Evolutionary conservation across 1,140 invertebrate genomes (phyloP), one percentile per base, ranked within the genome.

Genomic region (Chironomus striatipennis): DNA sequence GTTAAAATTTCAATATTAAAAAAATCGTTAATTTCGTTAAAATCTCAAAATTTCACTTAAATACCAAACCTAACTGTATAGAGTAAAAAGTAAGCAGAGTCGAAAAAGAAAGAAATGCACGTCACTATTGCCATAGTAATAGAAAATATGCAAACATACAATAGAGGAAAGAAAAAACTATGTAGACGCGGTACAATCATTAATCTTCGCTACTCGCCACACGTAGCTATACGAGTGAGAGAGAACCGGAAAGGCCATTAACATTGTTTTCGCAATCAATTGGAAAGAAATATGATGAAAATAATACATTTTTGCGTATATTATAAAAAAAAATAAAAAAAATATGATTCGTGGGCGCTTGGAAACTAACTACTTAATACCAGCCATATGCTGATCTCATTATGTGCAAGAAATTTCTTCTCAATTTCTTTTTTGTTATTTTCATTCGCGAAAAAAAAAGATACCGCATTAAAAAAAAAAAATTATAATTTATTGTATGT

Each of bases 251-350:
- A 57, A 57, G 47, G 47, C 47, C 47, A 57, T 57, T 57, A 57
- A 57, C 47, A 57, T 57, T 57, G n/a, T 57, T 57, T n/a, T 57
- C n/a, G 47, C 47, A 57, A 57, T 57, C 47, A 57, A 57, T 57
- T 57, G 47, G 47, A 57, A 57, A 57, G 47, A 57, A 15, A 57
- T 57, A n/a, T 57, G 24, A 34, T 34, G 24, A 5, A 34, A 34
- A 34, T 34, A 34, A n/a, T 15, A 47, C 43, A 57, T 15, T 34
- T 57, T 57, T n/a, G 47, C 47, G 47, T 57, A 10, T 57, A n/a
- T 57, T 57, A 15, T n/a, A n/a, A n/a, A n/a, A n/a, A n/a, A n/a
- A n/a, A n/a, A n/a, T n/a, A n/a, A n/a, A 34, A 34, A 34, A 34
- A 34, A 34, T 34, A 34, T 34, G 24, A n/a, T 57, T 57, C n/a